Evolutionary conservation across 2,888 invertebrate species (phyloP).

Genomic region (Cephus runcator): DNA sequence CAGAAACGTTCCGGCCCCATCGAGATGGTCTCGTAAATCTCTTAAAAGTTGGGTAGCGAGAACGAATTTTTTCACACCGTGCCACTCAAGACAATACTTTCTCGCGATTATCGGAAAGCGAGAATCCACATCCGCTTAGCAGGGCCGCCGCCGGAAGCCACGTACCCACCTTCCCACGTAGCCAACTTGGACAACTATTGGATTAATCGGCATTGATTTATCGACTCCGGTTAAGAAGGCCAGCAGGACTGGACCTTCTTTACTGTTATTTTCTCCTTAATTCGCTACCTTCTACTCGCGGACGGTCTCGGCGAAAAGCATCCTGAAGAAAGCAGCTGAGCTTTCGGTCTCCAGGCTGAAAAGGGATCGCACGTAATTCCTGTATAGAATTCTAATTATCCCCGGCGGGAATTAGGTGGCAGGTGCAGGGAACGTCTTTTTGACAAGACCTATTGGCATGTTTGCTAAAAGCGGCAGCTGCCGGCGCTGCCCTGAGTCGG

Average conservation of each 20-base stretch:
- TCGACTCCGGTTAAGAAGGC: background rate
- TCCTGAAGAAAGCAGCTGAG: background rate
- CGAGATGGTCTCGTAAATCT: conserved; percentile 44
- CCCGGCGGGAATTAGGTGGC: background rate
- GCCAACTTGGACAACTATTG: conserved; percentile 26
- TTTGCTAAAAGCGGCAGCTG: background rate
- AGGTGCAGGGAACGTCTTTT: background rate
- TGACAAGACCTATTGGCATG: background rate
- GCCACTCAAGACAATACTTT: conserved; percentile 22
- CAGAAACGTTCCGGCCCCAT: conserved; percentile 27
- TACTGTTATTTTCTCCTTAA: background rate
- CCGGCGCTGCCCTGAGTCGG: background rate
- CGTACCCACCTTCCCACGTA: background rate
- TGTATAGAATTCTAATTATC: background rate
- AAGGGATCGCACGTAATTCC: background rate
- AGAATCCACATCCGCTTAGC: background rate
- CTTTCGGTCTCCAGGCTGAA: background rate
- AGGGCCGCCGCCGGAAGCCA: background rate
- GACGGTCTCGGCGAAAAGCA: background rate
- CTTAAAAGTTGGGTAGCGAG: conserved; percentile 30
- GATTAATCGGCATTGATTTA: conserved; percentile 16
- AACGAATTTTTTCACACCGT: conserved; percentile 31
- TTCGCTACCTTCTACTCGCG: background rate
- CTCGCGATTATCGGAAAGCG: conserved; percentile 3
- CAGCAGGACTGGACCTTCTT: background rate